These are phyloP conservation scores for Colletes collaris DNA, from an alignment of 2,888 invertebrate genomes.

Conservation along the genomic window DNA sequence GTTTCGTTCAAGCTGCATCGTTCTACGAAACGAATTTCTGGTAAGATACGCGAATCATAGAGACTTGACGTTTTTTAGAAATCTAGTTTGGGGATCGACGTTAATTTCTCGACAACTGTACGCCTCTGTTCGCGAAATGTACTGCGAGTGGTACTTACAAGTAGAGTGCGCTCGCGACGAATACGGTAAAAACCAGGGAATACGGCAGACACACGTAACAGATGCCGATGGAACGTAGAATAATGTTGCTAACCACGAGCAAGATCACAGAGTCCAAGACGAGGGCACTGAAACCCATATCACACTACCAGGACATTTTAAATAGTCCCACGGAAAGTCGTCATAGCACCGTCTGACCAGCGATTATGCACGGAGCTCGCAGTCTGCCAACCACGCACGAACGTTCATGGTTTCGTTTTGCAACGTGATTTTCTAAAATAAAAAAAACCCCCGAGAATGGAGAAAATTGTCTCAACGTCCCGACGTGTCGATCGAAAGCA, in stretches of 20 bases:
- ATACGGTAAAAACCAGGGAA: conserved; percentile 73
- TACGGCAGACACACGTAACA: conserved; percentile 77
- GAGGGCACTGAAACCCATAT: conserved; percentile 74
- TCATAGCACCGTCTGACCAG: not conserved
- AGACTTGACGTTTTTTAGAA: too few species aligned
- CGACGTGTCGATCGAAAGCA: too few species aligned
- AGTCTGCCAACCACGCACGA: not conserved
- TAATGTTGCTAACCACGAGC: conserved; percentile 69
- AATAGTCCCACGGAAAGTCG: conserved; percentile 11
- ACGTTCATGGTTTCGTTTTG: too few species aligned
- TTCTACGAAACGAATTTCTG: too few species aligned
- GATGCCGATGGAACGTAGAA: conserved; percentile 71
- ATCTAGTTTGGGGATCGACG: not conserved
- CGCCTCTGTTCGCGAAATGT: not conserved
- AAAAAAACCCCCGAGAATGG: too few species aligned
- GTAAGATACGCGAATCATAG: too few species aligned
- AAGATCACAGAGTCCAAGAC: conserved; percentile 73
- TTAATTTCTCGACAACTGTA: not conserved
- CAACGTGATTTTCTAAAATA: too few species aligned
- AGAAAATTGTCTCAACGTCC: too few species aligned
- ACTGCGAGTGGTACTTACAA: conserved; percentile 67
- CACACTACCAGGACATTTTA: conserved; percentile 61
- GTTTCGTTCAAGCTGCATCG: too few species aligned
- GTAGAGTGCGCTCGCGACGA: conserved; percentile 71
- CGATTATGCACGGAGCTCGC: conserved; percentile 8